phyloP scores from a whole-genome alignment of 1,140 invertebrate species.

The Conopomorpha cramerella region DNA sequence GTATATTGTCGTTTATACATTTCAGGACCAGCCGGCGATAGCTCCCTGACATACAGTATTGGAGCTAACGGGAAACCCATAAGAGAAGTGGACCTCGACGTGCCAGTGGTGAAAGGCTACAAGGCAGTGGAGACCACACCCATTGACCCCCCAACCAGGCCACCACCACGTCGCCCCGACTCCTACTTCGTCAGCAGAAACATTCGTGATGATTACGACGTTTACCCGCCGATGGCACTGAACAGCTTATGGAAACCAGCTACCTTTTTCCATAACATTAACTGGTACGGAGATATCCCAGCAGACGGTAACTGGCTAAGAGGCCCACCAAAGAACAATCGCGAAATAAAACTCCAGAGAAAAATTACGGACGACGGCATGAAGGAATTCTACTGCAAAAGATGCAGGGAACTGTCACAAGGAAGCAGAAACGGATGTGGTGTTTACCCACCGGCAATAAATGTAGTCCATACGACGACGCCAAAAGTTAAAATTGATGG shows the following conservation, averaged over 20 bases:
- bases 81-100: constrained; percentile 32
- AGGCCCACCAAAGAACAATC: constrained; percentile 14
- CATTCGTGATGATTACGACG: constrained; percentile 30
- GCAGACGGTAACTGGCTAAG: constrained; percentile 6
- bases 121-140: constrained; percentile 38
- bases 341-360: constrained; percentile 17
- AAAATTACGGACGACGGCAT: constrained; percentile 28
- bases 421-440: constrained; percentile 19
- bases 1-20: too few species aligned
- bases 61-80: constrained; percentile 13
- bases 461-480: constrained; percentile 37
- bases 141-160: constrained; percentile 30
- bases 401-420: constrained; percentile 33
- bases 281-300: constrained; percentile 26
- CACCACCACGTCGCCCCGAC: constrained; percentile 13
- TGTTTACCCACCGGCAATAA: constrained; percentile 19
- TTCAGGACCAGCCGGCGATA: constrained; percentile 1
- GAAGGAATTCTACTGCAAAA: constrained; percentile 43
- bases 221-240: constrained; percentile 27
- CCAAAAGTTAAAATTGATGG: constrained; percentile 44
- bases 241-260: constrained; percentile 41
- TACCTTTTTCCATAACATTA: constrained; percentile 36
- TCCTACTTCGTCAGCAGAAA: constrained; percentile 20
- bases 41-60: constrained; percentile 1
- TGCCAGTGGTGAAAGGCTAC: constrained; percentile 31